Conservation (phyloP, 1,140 invertebrate species). For the Cherax destructor region DNA sequence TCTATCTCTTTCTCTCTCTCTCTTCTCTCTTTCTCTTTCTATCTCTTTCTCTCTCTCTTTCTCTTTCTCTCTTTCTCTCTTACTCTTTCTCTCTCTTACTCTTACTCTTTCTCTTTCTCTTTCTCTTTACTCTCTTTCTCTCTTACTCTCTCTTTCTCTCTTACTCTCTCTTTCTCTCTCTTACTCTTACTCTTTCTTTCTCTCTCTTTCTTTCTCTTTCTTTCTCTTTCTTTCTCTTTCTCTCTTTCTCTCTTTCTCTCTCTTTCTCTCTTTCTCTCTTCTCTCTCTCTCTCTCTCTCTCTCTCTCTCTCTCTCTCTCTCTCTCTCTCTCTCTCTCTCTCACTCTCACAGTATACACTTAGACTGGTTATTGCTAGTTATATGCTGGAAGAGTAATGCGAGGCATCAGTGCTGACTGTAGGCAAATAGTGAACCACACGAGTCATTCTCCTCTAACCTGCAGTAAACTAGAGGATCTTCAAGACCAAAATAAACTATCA, state of each 20-base stretch:
- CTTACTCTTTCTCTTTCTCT: background rate
- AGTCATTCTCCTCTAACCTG: too few species aligned
- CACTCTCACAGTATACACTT: background rate
- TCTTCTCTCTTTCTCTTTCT: background rate
- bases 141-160: background rate
- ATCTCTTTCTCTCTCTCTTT: background rate
- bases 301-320: constrained; percentile 4
- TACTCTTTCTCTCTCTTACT: background rate
- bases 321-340: background rate
- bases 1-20: too few species aligned
- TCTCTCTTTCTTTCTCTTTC: background rate
- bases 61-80: background rate
- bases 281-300: background rate
- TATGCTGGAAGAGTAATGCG: too few species aligned
- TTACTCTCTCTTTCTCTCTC: background rate
- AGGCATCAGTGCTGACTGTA: too few species aligned
- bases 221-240: background rate
- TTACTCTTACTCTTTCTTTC: background rate
- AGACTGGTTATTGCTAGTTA: too few species aligned
- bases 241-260: background rate
- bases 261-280: background rate
- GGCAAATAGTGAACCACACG: too few species aligned
- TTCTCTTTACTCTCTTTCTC: background rate
- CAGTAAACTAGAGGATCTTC: too few species aligned
- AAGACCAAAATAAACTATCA: too few species aligned